These are phyloP conservation scores for Synergus umbraculus DNA, from an alignment of 2,888 invertebrate species.

Conservation along the genomic window DNA sequence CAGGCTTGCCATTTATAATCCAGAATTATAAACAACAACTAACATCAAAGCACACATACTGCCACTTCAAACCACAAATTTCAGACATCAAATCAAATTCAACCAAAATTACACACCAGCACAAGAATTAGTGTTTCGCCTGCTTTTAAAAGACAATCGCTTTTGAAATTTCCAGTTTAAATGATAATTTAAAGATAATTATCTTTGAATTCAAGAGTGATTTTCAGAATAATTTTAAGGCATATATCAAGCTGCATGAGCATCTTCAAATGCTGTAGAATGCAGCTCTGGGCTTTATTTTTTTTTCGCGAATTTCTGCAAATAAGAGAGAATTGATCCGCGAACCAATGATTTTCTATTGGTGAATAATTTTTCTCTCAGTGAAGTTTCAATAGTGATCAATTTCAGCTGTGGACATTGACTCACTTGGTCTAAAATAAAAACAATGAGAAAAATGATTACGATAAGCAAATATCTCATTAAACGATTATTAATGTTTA, in stretches of 20 bases:
- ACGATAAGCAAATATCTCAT: conserved; percentile 1
- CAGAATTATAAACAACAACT: background rate
- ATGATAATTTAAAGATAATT: background rate
- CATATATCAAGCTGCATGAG: background rate
- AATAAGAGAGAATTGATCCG: background rate
- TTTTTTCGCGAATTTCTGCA: background rate
- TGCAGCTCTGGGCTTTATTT: conserved; percentile 5
- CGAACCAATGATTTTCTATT: background rate
- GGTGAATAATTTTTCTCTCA: background rate
- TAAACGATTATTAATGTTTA: background rate
- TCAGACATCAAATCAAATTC: no score
- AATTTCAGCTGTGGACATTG: background rate
- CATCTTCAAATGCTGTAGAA: background rate
- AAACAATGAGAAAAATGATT: background rate
- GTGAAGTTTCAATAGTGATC: background rate
- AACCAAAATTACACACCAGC: background rate
- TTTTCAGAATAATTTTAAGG: background rate
- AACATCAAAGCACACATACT: conserved; percentile 5
- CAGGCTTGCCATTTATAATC: background rate
- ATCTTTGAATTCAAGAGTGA: background rate
- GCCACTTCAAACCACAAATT: background rate
- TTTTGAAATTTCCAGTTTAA: conserved; percentile 2
- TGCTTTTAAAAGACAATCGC: conserved; percentile 7
- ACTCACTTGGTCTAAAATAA: background rate
- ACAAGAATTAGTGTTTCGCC: background rate